These are phyloP conservation scores for Hetaerina titia DNA, from an alignment of 2,888 invertebrate species.

Conservation along the genomic window DNA sequence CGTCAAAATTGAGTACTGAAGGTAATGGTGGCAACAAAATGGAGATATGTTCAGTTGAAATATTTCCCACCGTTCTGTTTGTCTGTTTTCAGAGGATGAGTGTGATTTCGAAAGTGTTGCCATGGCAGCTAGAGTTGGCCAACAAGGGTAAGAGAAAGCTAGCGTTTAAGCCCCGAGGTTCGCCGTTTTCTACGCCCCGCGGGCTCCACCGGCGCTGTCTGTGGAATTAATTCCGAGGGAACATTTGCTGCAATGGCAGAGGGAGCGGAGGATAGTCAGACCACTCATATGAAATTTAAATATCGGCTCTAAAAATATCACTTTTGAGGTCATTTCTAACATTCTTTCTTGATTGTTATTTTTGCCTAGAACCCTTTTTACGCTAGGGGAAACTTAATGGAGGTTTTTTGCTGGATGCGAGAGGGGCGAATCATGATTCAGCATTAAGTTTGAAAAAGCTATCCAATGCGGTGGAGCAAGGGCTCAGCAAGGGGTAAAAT, in stretches of 20 bases:
- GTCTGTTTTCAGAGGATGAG: neutral
- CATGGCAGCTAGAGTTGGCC: neutral
- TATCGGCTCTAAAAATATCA: too few relatives aligned
- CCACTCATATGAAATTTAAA: too few relatives aligned
- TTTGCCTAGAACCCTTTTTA: too few relatives aligned
- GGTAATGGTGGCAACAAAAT: neutral
- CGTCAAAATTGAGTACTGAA: neutral
- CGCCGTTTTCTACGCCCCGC: neutral
- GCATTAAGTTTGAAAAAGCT: too few relatives aligned
- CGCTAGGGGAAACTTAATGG: too few relatives aligned
- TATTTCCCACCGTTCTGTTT: neutral
- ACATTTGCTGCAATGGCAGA: neutral
- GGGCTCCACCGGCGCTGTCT: neutral
- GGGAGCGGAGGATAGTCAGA: neutral
- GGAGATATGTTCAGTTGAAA: neutral
- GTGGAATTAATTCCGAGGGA: neutral
- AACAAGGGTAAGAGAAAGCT: neutral
- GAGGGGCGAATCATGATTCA: too few relatives aligned
- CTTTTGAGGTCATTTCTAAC: too few relatives aligned
- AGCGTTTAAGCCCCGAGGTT: neutral
- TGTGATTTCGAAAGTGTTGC: too few relatives aligned
- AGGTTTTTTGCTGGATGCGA: too few relatives aligned
- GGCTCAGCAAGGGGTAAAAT: too few relatives aligned
- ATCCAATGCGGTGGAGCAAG: too few relatives aligned
- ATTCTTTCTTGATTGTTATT: too few relatives aligned